Base-by-base conservation (phyloP, 2,888 invertebrate species). In the Xylophagus ater region DNA sequence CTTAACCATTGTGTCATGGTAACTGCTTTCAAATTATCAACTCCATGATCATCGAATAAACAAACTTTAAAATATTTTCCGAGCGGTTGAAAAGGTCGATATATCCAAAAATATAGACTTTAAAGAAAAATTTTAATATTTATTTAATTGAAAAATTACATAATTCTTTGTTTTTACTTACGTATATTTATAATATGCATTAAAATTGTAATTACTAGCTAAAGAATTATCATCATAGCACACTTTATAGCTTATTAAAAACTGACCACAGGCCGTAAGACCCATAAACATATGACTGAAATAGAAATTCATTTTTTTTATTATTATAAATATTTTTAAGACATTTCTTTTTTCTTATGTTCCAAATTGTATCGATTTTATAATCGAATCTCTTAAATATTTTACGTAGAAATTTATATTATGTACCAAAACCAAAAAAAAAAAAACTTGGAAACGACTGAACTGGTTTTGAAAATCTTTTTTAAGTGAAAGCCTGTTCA, bases 221-320 rank as follows among this genome's bases (percentile, higher is more conserved):
- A 66, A 68, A 44, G 66, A 54, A 46, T 65, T 69, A 47, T 71
- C 69, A 45, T 68, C 68, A 55, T 74, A 76, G 2, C 85, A 56
- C 20, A 63, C 58, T 40, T 62, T 88, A 64, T 90, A 93, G 47
- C 92, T 92, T 50, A 94, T 69, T 47, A 94, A 74, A 68, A 82
- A 93, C 65, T 88, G 85, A 10, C 93, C 92, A 62, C 92, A 92
- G 52, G 87, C 81, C n/a, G 89, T 88, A 57, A 93, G 81, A 6
- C 94, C 94, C 81, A 94, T 86, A 58, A 89, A 87, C 47, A 92
- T 79, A 62, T 93, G 90, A 49, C 89, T 88, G 51, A 14, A 66
- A 65, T 35, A 46, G 53, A 44, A 26, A 26, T 10, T 26, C 4
- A 23, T 23, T n/a, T 23, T 23, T n/a, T 9, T 25, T n/a, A n/a